Percentiles rank a stretch among this genome's conserved stretches.
Conservation (phyloP, 1,140 invertebrate species). For the Rhopalosiphum padi region DNA sequence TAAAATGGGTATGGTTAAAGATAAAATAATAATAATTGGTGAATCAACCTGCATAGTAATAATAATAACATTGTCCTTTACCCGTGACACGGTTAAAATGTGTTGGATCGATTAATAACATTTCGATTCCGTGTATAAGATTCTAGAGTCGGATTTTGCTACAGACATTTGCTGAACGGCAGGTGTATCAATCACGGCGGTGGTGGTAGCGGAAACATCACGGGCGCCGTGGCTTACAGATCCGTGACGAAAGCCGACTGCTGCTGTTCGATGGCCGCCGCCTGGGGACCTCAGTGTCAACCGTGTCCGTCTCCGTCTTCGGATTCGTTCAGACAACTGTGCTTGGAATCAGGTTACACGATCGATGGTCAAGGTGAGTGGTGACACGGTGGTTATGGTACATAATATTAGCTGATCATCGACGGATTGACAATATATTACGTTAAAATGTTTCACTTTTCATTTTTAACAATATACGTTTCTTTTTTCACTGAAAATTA, state of each 20-base stretch:
- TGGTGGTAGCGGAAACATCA: constrained; percentile 58
- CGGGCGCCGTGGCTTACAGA: constrained; percentile 62
- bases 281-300: constrained; percentile 86
- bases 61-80: not conserved
- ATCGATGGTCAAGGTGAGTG: constrained; percentile 74
- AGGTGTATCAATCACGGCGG: constrained; percentile 67
- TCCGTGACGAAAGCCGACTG: constrained; percentile 77
- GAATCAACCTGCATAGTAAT: not conserved
- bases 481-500: too few species aligned
- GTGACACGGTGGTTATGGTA: not conserved
- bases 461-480: too few species aligned
- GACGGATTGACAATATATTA: too few species aligned
- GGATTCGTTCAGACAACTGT: constrained; percentile 76
- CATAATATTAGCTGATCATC: too few species aligned
- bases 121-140: constrained; percentile 6
- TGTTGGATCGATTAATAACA: not conserved
- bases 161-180: constrained; percentile 74
- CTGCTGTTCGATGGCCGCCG: constrained; percentile 87
- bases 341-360: constrained; percentile 76
- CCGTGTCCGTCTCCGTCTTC: constrained; percentile 77
- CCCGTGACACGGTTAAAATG: not conserved
- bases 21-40: not conserved
- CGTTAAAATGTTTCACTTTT: too few species aligned
- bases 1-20: not conserved
- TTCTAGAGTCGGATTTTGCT: constrained; percentile 78